Conservation (phyloP, 2,888 invertebrate species). For the Sarcophaga carnaria region DNA sequence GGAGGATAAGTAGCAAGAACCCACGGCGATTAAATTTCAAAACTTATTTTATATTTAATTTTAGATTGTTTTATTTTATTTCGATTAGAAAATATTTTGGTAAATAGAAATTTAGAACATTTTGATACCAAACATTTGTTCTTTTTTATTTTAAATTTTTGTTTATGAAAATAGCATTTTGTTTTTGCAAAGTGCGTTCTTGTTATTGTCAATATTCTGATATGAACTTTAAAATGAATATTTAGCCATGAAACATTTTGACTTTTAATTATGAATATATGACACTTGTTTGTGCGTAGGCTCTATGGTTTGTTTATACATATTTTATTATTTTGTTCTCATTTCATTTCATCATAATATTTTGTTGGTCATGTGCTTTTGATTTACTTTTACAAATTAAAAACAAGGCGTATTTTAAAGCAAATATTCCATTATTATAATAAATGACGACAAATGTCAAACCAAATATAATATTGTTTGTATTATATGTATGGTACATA, state of each 20-base stretch:
- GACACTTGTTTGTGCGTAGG: constrained; percentile 23
- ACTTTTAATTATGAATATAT: background rate
- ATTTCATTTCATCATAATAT: constrained; percentile 8
- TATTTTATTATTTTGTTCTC: constrained; percentile 22
- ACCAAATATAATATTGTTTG: background rate
- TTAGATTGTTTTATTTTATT: no score
- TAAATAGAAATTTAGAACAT: no score
- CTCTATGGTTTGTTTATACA: constrained; percentile 9
- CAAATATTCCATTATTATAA: constrained; percentile 26
- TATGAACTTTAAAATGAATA: constrained; percentile 10
- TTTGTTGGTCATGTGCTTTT: constrained; percentile 40
- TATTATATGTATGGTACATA: background rate
- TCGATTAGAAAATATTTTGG: no score
- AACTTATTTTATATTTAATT: no score
- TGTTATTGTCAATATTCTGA: background rate
- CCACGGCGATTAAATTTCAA: no score
- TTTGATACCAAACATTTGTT: no score
- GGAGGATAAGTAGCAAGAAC: no score
- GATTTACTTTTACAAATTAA: constrained; percentile 27
- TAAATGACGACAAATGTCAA: constrained; percentile 22
- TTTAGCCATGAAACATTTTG: constrained; percentile 20
- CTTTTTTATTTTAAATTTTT: no score
- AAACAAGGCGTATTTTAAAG: background rate
- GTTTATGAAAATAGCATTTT: no score
- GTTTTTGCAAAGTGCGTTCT: background rate